Conservation (phyloP, 2,888 invertebrate genomes). For the Rhorus exstirpatorius region DNA sequence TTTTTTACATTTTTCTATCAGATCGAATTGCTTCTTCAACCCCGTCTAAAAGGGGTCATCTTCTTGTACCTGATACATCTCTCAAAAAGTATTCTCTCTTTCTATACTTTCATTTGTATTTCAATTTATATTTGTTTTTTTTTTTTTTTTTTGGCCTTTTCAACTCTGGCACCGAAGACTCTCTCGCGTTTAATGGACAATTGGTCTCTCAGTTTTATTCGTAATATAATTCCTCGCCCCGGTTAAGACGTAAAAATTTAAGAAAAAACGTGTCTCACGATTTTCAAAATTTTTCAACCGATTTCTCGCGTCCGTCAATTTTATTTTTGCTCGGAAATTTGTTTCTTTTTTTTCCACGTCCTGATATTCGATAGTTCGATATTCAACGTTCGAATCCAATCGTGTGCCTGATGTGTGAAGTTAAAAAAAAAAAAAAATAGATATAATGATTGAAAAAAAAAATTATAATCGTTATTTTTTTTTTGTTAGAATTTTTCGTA, state of each 20-base stretch:
- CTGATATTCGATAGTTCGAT: not conserved
- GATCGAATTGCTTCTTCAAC: constrained; percentile 5
- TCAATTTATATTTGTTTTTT: constrained; percentile 14
- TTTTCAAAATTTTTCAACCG: constrained; percentile 32
- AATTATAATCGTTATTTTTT: no score
- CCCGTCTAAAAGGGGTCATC: not conserved
- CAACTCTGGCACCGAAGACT: constrained; percentile 19
- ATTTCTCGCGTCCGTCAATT: constrained; percentile 18
- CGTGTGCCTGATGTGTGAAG: constrained; percentile 25
- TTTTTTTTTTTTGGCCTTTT: constrained; percentile 9
- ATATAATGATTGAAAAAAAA: constrained; percentile 3
- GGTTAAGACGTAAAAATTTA: not conserved
- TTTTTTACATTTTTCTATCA: constrained; percentile 13
- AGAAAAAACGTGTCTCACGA: not conserved
- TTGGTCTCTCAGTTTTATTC: constrained; percentile 4
- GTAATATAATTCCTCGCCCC: not conserved
- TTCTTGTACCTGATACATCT: constrained; percentile 43
- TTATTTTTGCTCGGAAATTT: no score
- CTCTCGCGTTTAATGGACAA: constrained; percentile 7
- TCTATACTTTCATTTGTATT: constrained; percentile 56
- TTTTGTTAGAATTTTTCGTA: constrained; percentile 27
- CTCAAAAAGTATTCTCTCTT: constrained; percentile 62
- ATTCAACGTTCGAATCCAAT: not conserved
- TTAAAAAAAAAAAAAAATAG: not conserved
- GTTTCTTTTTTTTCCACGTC: no score